phyloP scores from a whole-genome alignment of 92 coral and sea anemone species.

The Zoanthus gigantus region DNA sequence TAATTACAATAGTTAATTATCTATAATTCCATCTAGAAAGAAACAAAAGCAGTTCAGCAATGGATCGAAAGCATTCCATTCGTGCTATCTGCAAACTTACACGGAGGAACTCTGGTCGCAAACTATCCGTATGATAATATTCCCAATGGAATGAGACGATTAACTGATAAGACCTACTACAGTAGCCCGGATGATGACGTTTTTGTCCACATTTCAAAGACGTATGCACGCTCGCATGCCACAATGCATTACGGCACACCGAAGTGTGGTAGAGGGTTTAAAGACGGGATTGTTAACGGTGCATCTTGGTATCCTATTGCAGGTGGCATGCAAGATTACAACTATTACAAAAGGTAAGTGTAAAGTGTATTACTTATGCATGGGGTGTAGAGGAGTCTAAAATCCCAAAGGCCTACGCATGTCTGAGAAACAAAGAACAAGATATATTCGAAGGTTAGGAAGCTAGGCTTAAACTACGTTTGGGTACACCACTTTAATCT shows the following conservation, averaged over 20 bases:
- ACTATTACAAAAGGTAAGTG: slow-evolving; percentile 88
- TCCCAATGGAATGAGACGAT: slow-evolving; percentile 71
- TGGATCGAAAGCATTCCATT: slow-evolving; percentile 91
- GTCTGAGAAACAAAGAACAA: no score
- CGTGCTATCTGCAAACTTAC: slow-evolving; percentile 92
- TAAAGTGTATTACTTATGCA: neutral
- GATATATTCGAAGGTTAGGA: no score
- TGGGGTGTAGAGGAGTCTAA: neutral
- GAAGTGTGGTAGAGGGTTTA: slow-evolving; percentile 69
- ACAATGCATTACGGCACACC: slow-evolving; percentile 90
- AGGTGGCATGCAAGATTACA: slow-evolving; percentile 99
- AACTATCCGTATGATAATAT: slow-evolving; percentile 96
- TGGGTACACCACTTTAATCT: no score
- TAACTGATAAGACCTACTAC: slow-evolving; percentile 73
- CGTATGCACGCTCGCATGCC: slow-evolving; percentile 83
- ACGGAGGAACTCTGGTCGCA: slow-evolving; percentile 94
- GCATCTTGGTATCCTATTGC: slow-evolving; percentile 97
- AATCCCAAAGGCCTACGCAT: no score
- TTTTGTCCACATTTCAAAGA: slow-evolving; percentile 80
- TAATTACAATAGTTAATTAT: neutral
- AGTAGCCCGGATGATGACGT: slow-evolving; percentile 98
- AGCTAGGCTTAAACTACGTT: no score
- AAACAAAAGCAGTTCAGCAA: slow-evolving; percentile 84
- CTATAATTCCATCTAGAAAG: slow-evolving; percentile 66
- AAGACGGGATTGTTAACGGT: slow-evolving; percentile 95